Evolutionary conservation across 2,113 vertebrate genomes (phyloP).

Genomic region (Alouatta palliata): DNA sequence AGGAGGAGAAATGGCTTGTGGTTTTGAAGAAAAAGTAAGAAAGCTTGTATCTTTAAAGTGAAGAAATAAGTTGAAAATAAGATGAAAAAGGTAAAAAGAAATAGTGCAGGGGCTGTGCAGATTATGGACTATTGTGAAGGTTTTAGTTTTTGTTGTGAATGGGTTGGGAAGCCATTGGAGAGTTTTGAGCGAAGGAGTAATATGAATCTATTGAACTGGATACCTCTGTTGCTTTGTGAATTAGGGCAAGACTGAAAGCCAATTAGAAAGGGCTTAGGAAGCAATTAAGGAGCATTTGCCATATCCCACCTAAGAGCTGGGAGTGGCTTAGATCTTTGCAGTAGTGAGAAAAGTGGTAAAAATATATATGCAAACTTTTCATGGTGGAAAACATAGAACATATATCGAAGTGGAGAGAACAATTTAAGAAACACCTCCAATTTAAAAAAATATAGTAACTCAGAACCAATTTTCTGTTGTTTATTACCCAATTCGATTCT

Average conservation of each 20-base stretch:
- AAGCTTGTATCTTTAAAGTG: background rate
- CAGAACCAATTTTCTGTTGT: background rate
- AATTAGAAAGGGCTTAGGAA: background rate
- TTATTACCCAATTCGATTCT: background rate
- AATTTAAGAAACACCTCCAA: background rate
- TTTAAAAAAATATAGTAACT: background rate
- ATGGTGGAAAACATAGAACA: background rate
- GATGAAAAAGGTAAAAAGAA: background rate
- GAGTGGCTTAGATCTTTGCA: background rate
- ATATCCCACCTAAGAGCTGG: background rate
- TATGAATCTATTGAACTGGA: background rate
- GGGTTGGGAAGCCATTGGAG: background rate
- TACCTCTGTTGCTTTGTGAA: background rate
- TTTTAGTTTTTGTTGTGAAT: background rate
- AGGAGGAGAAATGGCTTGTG: background rate
- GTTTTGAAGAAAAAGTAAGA: background rate
- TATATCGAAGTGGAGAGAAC: background rate
- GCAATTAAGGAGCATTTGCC: background rate
- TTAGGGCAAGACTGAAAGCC: background rate
- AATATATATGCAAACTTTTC: background rate
- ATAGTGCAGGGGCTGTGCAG: background rate
- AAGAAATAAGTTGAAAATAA: background rate
- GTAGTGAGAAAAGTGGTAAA: background rate
- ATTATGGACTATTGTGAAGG: background rate
- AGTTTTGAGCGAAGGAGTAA: background rate